Percentiles rank a stretch among this genome's conserved stretches.
Evolutionary conservation across 2,113 vertebrate genomes (phyloP).

Genomic region (Strix uralensis): DNA sequence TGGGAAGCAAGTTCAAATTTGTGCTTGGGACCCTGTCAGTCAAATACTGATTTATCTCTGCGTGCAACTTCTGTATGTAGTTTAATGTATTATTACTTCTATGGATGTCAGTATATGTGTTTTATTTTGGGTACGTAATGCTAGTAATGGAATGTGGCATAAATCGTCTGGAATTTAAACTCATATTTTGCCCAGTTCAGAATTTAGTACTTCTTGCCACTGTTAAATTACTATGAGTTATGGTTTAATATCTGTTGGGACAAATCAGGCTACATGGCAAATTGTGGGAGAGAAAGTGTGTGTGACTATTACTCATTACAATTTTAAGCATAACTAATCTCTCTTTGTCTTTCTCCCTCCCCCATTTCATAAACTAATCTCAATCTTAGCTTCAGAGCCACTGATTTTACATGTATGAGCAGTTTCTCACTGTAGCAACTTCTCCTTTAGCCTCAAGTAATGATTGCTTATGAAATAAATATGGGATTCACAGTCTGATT

Average conservation of each 20-base stretch:
- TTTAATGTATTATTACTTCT: background rate
- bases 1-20: background rate
- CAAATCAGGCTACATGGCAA: background rate
- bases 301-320: background rate
- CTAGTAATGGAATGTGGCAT: background rate
- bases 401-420: background rate
- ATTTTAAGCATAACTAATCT: background rate
- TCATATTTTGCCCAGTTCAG: background rate
- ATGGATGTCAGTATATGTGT: background rate
- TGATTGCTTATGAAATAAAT: background rate
- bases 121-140: background rate
- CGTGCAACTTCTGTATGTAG: background rate
- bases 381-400: background rate
- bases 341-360: background rate
- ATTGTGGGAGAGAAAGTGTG: background rate
- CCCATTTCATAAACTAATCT: background rate
- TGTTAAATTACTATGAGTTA: background rate
- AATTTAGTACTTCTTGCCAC: background rate
- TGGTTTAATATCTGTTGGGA: background rate
- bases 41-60: background rate
- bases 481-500: background rate
- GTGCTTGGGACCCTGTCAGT: background rate
- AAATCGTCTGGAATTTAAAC: conserved; percentile 2
- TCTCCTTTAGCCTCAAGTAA: background rate
- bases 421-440: background rate